A percentile compares a stretch with the other conserved stretches of the same genome.
phyloP scores from a whole-genome alignment of 1,140 invertebrate species.

The Spodoptera frugiperda region DNA sequence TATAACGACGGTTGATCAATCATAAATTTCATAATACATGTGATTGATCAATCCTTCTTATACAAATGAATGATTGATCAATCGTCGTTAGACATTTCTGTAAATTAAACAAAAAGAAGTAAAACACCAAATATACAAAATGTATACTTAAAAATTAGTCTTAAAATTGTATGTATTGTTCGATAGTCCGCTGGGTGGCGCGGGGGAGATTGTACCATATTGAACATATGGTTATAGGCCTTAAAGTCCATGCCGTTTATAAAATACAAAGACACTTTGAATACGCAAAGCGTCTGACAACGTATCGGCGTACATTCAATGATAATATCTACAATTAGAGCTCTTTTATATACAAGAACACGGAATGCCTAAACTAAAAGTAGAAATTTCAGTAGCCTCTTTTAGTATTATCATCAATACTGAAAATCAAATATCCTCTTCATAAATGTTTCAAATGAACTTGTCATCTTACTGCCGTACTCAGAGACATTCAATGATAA shows the following conservation, averaged over 20 bases:
- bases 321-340: slow-evolving; percentile 21
- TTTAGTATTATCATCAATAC: background rate
- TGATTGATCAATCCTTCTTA: background rate
- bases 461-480: too few relatives aligned
- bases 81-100: slow-evolving; percentile 10
- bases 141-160: slow-evolving; percentile 46
- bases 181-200: slow-evolving; percentile 13
- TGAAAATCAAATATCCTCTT: too few relatives aligned
- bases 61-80: background rate
- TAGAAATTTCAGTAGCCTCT: background rate
- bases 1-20: slow-evolving; percentile 8
- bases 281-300: slow-evolving; percentile 31
- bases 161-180: slow-evolving; percentile 28
- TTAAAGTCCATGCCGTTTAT: slow-evolving; percentile 27
- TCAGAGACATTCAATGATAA: too few relatives aligned
- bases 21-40: background rate
- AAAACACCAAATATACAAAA: slow-evolving; percentile 53
- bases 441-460: too few relatives aligned
- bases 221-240: slow-evolving; percentile 23
- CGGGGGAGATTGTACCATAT: slow-evolving; percentile 8
- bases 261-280: slow-evolving; percentile 33
- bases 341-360: slow-evolving; percentile 6
- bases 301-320: slow-evolving; percentile 6
- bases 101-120: slow-evolving; percentile 1
- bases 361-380: background rate